A percentile compares a stretch with the other conserved stretches of the same genome.
These are phyloP conservation scores for Seira ritae DNA, from an alignment of 2,888 invertebrate genomes.

Conservation along the genomic window DNA sequence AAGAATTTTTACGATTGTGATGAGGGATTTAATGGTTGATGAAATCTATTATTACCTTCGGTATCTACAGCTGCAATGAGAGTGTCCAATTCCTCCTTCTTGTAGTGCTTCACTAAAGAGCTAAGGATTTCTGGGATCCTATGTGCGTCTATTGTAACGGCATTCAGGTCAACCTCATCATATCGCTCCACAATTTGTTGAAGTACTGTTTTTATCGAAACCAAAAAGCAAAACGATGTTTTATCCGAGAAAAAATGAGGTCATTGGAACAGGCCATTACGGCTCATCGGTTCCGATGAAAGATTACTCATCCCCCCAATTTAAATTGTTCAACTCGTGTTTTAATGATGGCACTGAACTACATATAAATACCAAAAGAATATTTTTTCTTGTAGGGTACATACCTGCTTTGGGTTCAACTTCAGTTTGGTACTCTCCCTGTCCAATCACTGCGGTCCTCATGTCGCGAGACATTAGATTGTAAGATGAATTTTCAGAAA, in stretches of 20 bases:
- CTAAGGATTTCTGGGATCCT: conserved; percentile 67
- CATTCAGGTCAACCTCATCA: conserved; percentile 63
- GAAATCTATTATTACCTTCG: conserved; percentile 56
- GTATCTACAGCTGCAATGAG: conserved; percentile 62
- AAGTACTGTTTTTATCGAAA: conserved; percentile 54
- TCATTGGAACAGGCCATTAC: conserved; percentile 41
- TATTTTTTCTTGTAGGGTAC: conserved; percentile 3
- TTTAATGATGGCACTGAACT: background rate
- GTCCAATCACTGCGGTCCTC: conserved; percentile 54
- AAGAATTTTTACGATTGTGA: background rate
- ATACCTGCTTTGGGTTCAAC: conserved; percentile 63
- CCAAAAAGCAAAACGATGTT: conserved; percentile 20
- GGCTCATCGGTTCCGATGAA: conserved; percentile 46
- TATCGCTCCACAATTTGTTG: conserved; percentile 62
- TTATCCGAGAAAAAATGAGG: conserved; percentile 33
- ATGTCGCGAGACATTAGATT: conserved; percentile 41
- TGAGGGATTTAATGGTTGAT: background rate
- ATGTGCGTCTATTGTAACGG: conserved; percentile 61
- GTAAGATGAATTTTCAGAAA: conserved; percentile 31
- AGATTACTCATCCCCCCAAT: conserved; percentile 41
- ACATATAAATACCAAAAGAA: background rate
- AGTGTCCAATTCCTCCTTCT: conserved; percentile 62
- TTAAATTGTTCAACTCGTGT: background rate
- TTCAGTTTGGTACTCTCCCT: conserved; percentile 60
- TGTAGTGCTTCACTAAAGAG: conserved; percentile 64